Evolutionary conservation across 2,797 vertebrate genomes (phyloP), one percentile per base, ranked within the genome.

Genomic region (Rachycentron canadum): DNA sequence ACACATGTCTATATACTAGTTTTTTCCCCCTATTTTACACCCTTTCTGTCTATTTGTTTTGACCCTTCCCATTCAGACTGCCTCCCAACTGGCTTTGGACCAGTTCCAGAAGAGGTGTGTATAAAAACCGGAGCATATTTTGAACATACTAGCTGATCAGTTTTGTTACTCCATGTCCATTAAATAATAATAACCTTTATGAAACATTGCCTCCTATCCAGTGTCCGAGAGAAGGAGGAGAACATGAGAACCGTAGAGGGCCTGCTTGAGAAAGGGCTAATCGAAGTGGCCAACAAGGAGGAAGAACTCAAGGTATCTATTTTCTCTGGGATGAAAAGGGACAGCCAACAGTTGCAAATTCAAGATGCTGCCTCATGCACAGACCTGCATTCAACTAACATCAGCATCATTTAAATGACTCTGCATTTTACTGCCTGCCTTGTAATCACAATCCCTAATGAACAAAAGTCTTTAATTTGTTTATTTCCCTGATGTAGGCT

Each of bases 261-360:
- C 70, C 93, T 99, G 75, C 94, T 99, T 75, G 97, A 99, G 90
- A 91, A 97, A 69, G 97, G 97, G 65, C 95, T 99, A 74, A 99
- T 99, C 77, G 94, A 99, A 89, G 95, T 99, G 93, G 98, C 98
- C 79, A 99, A 98, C 87, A 99, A 98, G 83, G 97, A 98, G 74
- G 97, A 97, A 25, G 95, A 97, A 41, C 93, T 99, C 52, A 96
- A 96, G 96, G 98, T 99, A 66, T 58, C 32, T 32, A 8, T 76
- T 74, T 76, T 57, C 10, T 55, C 4, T 60, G 45, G 3, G 52
- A 68, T 43, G 12, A 17, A 50, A 77, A 53, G 11, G 10, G 7
- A 30, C 11, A 17, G 9, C 3, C 7, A n/a, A 34, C 9, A 1
- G 6, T 45, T 45, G 17, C 45, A 38, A 25, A 50, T 41, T 19